phyloP scores from a whole-genome alignment of 2,888 invertebrate genomes.

The Miltochrista miniata region DNA sequence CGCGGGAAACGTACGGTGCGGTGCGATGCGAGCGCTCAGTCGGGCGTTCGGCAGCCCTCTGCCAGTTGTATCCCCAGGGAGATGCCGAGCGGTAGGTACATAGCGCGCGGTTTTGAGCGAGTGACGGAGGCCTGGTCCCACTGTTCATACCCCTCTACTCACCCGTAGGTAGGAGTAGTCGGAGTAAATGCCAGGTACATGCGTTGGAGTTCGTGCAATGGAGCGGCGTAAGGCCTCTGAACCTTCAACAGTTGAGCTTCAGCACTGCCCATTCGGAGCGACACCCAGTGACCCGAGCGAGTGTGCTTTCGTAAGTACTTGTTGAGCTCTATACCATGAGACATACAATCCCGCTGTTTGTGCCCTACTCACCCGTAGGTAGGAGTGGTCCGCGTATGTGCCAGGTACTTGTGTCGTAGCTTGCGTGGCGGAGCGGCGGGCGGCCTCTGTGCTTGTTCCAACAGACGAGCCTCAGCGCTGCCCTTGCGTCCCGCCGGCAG shows the following conservation, averaged over 20 bases:
- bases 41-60: no score
- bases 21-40: no score
- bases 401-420: slow-evolving; percentile 94
- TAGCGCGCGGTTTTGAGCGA: no score
- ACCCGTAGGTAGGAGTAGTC: slow-evolving; percentile 96
- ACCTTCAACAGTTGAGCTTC: slow-evolving; percentile 94
- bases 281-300: slow-evolving; percentile 88
- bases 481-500: slow-evolving; percentile 89
- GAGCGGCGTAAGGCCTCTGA: slow-evolving; percentile 92
- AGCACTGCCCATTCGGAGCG: slow-evolving; percentile 91
- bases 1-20: no score
- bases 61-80: no score
- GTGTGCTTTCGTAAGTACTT: slow-evolving; percentile 92
- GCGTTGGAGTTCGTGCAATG: slow-evolving; percentile 91
- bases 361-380: slow-evolving; percentile 92
- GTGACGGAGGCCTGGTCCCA: no score
- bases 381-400: slow-evolving; percentile 95
- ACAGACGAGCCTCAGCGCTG: slow-evolving; percentile 92
- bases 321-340: no score
- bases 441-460: slow-evolving; percentile 94
- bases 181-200: slow-evolving; percentile 96
- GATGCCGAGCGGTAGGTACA: no score
- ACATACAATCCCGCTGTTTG: no score
- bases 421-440: slow-evolving; percentile 92
- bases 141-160: no score